Conservation (phyloP, 1,140 invertebrate genomes). For the Ceratina japonica region DNA sequence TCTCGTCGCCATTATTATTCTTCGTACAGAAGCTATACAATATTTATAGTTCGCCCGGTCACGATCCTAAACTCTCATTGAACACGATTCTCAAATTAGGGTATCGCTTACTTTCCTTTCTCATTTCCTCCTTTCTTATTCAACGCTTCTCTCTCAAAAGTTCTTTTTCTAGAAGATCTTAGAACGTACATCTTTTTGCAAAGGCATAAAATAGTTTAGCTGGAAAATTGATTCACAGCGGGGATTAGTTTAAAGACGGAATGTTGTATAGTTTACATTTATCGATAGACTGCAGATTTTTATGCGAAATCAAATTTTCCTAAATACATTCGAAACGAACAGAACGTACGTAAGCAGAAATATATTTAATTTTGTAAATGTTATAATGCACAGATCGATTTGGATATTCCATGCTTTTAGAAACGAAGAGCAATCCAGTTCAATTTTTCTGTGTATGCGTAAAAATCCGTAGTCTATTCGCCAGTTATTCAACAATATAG, state of each 20-base stretch:
- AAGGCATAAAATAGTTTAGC: constrained; percentile 66
- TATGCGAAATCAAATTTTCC: no score
- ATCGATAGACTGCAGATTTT: no score
- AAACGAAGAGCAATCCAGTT: no score
- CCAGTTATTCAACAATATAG: constrained; percentile 52
- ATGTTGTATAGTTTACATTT: constrained; percentile 54
- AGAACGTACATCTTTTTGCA: constrained; percentile 63
- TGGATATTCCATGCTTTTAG: no score
- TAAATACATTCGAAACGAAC: no score
- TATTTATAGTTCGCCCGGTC: constrained; percentile 43
- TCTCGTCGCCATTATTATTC: constrained; percentile 23
- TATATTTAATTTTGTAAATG: no score
- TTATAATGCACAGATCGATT: no score
- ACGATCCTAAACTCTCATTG: constrained; percentile 42
- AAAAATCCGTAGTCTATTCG: background rate
- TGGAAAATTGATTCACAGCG: constrained; percentile 60
- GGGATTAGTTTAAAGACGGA: constrained; percentile 65
- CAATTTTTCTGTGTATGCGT: no score
- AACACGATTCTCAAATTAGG: constrained; percentile 44
- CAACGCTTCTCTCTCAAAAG: constrained; percentile 13
- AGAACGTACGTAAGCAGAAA: no score
- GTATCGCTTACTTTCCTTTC: constrained; percentile 19
- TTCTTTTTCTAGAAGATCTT: constrained; percentile 49
- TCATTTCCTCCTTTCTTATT: background rate
- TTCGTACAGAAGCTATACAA: constrained; percentile 4